A percentile compares a stretch with the other conserved stretches of the same genome.
Evolutionary conservation across 1,140 invertebrate species (phyloP).

Genomic region (Pemphigus obesinymphae): DNA sequence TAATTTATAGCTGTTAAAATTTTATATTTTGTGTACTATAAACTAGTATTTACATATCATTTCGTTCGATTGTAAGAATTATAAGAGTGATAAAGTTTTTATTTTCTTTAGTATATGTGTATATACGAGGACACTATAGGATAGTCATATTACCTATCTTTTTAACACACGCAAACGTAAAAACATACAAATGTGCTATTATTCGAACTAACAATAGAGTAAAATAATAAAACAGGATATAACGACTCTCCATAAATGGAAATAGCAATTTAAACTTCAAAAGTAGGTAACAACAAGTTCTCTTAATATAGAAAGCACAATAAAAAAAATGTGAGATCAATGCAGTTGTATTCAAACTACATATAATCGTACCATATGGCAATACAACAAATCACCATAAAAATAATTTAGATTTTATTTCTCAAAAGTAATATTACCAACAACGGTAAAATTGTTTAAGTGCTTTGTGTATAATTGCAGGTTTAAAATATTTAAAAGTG

Average conservation of each 20-base stretch:
- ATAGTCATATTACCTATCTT: background rate
- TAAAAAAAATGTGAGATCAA: background rate
- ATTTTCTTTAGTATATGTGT: background rate
- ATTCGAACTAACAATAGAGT: background rate
- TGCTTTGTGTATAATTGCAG: no score
- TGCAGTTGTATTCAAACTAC: no score
- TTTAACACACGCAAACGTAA: background rate
- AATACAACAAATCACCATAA: no score
- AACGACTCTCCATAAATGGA: constrained; percentile 14
- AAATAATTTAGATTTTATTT: no score
- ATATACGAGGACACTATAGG: background rate
- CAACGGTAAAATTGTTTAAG: no score
- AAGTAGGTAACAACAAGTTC: background rate
- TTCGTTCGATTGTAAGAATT: no score
- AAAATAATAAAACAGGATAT: background rate
- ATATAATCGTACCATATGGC: no score
- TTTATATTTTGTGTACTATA: no score
- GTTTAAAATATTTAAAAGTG: no score
- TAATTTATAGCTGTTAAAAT: no score
- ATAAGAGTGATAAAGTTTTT: background rate
- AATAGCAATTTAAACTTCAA: constrained; percentile 15
- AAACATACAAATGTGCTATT: background rate
- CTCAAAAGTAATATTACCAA: no score
- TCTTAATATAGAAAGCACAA: background rate
- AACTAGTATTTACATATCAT: no score